Conservation (phyloP, 2,113 vertebrate species). For the Pionites leucogaster region DNA sequence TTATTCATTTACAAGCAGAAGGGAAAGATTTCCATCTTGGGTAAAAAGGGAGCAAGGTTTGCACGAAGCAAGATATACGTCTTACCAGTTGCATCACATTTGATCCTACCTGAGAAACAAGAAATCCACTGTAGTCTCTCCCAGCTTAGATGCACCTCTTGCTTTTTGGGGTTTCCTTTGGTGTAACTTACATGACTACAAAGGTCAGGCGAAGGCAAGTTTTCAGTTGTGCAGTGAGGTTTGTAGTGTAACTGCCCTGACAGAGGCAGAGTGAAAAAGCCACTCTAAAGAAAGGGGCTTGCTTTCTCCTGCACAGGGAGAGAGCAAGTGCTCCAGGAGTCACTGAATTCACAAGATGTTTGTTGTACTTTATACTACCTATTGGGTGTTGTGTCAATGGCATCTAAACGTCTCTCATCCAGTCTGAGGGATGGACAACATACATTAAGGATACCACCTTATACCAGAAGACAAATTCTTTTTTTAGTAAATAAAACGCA, state of each 20-base stretch:
- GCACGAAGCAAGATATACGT: fast-evolving
- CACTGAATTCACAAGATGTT: not conserved
- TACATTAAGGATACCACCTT: not conserved
- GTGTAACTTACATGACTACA: fast-evolving
- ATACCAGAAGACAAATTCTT: not conserved
- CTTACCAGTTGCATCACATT: not conserved
- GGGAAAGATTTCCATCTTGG: not conserved
- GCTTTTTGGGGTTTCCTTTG: not conserved
- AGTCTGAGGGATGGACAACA: not conserved
- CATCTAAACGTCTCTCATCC: not conserved
- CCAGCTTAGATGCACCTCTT: not conserved
- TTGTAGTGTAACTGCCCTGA: fast-evolving
- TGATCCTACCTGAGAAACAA: not conserved
- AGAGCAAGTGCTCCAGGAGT: no score
- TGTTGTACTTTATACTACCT: not conserved
- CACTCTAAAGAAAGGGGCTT: not conserved
- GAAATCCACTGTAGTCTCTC: not conserved
- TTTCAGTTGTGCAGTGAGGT: not conserved
- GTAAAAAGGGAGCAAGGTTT: not conserved
- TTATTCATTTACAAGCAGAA: not conserved
- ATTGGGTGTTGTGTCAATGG: not conserved
- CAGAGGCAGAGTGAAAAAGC: not conserved
- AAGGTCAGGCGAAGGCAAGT: not conserved
- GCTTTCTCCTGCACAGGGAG: not conserved
- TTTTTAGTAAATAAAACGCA: not conserved